Base-by-base conservation (phyloP, 92 coral and sea anemone genomes). In the Parazoanthus swiftii region DNA sequence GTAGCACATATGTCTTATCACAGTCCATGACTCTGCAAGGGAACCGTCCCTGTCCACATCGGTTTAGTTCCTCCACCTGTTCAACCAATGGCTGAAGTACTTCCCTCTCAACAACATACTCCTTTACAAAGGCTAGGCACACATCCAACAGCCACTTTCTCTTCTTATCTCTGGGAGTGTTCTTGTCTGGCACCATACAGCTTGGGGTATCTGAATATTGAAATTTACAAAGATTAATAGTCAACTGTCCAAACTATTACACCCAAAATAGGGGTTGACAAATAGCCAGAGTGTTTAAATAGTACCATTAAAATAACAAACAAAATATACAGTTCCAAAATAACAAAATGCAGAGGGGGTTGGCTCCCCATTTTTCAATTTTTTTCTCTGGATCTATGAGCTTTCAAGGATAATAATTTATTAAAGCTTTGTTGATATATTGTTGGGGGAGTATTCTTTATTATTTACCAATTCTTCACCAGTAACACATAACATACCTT, bases 81-180 rank as follows among this genome's bases (percentile, higher is more conserved):
- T 39, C 86, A 2, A 81, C 79, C 67, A 81, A 81, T 29, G 86
- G 86, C 20, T 81, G 86, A 46, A 81, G 35, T 36, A 38, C 86
- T 35, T 51, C 68, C n/a, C n/a, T 26, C 77, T 81, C 20, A 21
- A 81, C 51, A 35, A 13, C 26, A 58, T 46, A 82, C 74, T 82
- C 39, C 43, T 65, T 29, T 6, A 63, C 86, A 54, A 46, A 59
- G 50, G 77, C 71, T 15, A 82, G 46, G 26, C 86, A 82, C 26
- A 65, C 16, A 18, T 82, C 86, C 29, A 51, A 72, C 43, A 82
- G 86, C 86, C 86, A 82, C 50, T 82, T 25, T 59, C 86, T 54
- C 39, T 79, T 82, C 16, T 82, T 10, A 25, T 82, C 86, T 39
- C 21, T 82, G 16, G 80, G 74, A 4, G 29, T 38, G n/a, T 37